phyloP scores from a whole-genome alignment of 2,113 vertebrate species.

The Urocitellus parryii region DNA sequence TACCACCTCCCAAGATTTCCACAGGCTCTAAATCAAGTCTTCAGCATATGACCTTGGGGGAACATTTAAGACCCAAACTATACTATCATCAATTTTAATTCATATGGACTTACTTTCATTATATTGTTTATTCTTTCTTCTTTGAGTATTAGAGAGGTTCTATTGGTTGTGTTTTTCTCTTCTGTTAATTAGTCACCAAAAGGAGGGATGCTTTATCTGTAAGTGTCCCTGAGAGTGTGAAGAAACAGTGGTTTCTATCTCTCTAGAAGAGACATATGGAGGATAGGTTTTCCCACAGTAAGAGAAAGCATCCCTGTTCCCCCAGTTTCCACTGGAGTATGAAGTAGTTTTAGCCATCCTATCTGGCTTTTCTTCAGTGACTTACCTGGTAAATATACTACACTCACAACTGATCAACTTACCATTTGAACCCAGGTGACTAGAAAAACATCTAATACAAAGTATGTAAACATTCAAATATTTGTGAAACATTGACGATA shows the following conservation, averaged over 20 bases:
- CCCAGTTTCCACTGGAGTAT: background rate
- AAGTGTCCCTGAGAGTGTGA: background rate
- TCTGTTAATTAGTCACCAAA: background rate
- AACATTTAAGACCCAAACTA: background rate
- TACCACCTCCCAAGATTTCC: too few relatives aligned
- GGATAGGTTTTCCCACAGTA: background rate
- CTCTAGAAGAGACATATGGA: background rate
- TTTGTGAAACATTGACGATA: background rate
- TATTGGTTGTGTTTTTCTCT: background rate
- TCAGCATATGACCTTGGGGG: background rate
- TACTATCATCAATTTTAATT: background rate
- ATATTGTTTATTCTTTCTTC: background rate
- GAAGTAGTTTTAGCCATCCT: background rate
- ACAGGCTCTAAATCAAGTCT: background rate
- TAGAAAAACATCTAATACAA: background rate
- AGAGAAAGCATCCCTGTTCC: background rate
- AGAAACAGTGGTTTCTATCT: background rate
- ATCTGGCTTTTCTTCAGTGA: background rate
- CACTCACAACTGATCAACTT: background rate
- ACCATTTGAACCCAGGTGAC: background rate
- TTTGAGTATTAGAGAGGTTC: background rate
- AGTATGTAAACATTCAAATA: background rate
- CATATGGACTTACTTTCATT: background rate
- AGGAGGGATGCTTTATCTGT: background rate
- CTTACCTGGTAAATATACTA: background rate